Evolutionary conservation across 2,797 vertebrate species (phyloP).

Genomic region (Sitta carolinensis): DNA sequence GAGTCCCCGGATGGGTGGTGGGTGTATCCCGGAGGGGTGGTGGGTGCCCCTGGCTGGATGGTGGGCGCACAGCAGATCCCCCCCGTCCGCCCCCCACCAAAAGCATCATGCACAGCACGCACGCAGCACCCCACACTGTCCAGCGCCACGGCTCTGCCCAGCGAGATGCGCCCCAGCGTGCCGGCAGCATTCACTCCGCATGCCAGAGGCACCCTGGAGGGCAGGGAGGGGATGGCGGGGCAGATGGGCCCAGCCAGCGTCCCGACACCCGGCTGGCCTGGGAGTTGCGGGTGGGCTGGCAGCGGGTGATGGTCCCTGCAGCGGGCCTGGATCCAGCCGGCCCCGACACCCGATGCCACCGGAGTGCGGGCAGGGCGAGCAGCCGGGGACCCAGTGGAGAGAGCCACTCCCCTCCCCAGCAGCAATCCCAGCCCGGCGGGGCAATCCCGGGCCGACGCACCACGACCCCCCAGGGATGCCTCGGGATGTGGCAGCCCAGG

Average conservation of each 20-base stretch:
- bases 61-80: background rate
- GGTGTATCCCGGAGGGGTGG: background rate
- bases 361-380: background rate
- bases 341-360: background rate
- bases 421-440: background rate
- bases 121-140: background rate
- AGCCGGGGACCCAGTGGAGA: background rate
- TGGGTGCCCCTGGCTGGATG: background rate
- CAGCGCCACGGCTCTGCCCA: background rate
- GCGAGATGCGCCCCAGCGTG: background rate
- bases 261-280: background rate
- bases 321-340: background rate
- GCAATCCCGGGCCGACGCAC: background rate
- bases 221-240: background rate
- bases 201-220: background rate
- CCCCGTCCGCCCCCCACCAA: background rate
- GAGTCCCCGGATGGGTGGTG: background rate
- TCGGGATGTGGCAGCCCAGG: background rate
- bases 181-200: background rate
- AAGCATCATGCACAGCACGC: background rate
- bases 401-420: background rate
- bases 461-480: background rate
- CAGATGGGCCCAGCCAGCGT: background rate
- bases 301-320: background rate
- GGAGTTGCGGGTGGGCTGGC: background rate